Evolutionary conservation across 2,797 vertebrate genomes (phyloP).

Genomic region (Carcharodon carcharias): DNA sequence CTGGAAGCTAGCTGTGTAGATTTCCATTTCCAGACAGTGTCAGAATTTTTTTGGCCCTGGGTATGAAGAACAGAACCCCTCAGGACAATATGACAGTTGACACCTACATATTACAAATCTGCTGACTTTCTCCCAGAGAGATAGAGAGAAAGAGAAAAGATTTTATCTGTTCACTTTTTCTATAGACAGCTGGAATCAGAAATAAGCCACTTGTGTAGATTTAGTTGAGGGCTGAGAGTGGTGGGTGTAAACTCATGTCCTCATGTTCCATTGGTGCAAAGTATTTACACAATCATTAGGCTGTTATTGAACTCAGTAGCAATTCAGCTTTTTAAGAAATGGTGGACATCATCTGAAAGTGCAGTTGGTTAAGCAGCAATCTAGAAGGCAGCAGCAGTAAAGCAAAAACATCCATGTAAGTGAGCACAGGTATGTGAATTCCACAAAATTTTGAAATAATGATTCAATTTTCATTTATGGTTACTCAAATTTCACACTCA

Average conservation of each 20-base stretch:
- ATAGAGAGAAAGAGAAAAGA: neutral
- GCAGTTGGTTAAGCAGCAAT: neutral
- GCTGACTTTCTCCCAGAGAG: neutral
- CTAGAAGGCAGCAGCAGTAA: neutral
- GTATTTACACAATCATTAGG: neutral
- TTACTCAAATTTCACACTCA: neutral
- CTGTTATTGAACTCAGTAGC: neutral
- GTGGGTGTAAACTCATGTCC: neutral
- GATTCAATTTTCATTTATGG: neutral
- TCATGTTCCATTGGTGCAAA: neutral
- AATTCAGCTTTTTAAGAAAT: neutral
- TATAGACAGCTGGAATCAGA: neutral
- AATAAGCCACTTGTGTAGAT: neutral
- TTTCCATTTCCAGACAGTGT: neutral
- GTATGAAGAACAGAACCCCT: neutral
- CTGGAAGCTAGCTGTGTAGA: neutral
- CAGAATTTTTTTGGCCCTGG: neutral
- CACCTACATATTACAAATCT: neutral
- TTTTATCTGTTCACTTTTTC: neutral
- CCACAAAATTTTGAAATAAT: neutral
- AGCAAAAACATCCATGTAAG: neutral
- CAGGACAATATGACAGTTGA: no score
- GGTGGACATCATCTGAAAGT: neutral
- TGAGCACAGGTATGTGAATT: neutral
- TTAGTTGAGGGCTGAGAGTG: neutral